phyloP scores from a whole-genome alignment of 2,113 vertebrate genomes.

The Pimephales promelas region DNA sequence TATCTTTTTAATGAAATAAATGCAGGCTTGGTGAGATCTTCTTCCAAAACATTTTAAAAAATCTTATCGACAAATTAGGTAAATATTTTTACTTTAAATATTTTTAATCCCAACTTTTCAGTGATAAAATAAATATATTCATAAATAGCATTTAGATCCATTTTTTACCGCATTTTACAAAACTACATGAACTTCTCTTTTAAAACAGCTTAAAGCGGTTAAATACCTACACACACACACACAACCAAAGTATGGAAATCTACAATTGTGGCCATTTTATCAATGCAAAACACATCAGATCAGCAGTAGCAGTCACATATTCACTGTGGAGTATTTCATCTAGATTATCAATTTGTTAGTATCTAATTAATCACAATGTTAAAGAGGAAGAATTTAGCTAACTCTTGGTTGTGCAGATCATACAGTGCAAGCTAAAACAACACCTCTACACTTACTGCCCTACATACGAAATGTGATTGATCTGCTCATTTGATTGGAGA shows the following conservation, averaged over 20 bases:
- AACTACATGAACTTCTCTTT: not conserved
- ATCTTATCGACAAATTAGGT: not conserved
- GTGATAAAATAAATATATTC: not conserved
- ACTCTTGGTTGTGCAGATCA: not conserved
- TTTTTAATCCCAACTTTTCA: not conserved
- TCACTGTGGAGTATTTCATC: not conserved
- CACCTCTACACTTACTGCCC: slow-evolving; percentile 13
- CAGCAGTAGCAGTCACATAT: not conserved
- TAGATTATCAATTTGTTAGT: slow-evolving; percentile 2
- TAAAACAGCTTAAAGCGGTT: not conserved
- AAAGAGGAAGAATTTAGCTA: not conserved
- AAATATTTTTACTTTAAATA: not conserved
- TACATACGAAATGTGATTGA: slow-evolving; percentile 17
- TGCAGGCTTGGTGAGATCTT: not conserved
- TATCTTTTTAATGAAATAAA: not conserved
- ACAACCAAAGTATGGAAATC: not conserved
- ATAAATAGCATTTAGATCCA: not conserved
- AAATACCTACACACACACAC: not conserved
- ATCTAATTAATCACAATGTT: not conserved
- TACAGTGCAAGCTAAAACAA: slow-evolving; percentile 10
- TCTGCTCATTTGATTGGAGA: slow-evolving; percentile 22
- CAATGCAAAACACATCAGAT: not conserved
- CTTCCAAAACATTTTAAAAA: not conserved
- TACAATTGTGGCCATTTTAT: slow-evolving; percentile 6
- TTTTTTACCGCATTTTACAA: not conserved